phyloP scores from a whole-genome alignment of 2,888 invertebrate genomes.

The Oscheius onirici region DNA sequence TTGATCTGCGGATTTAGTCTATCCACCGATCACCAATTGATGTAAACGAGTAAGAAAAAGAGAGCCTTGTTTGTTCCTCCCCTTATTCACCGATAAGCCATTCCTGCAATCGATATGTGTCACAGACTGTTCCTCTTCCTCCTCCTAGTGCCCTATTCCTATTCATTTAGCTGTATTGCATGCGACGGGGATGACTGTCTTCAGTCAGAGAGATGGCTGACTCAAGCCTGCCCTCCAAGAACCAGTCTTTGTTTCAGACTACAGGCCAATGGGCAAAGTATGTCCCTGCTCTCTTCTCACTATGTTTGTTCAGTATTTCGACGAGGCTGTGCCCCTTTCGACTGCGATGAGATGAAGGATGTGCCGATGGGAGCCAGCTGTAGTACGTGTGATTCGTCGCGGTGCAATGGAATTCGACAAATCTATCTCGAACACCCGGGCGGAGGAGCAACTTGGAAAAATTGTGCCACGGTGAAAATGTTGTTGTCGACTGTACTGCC shows the following conservation, averaged over 20 bases:
- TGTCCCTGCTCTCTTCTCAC: neutral
- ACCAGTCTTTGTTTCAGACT: neutral
- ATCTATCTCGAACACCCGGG: neutral
- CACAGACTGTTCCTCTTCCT: neutral
- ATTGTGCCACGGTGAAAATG: neutral
- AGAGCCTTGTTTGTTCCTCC: neutral
- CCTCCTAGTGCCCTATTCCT: neutral
- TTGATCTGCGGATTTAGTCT: no score
- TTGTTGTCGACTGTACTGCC: neutral
- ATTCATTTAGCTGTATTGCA: neutral
- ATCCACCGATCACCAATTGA: no score
- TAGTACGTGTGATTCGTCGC: slow-evolving; percentile 12
- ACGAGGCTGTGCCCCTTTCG: slow-evolving; percentile 16
- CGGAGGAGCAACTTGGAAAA: slow-evolving; percentile 1
- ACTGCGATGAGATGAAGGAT: slow-evolving; percentile 6
- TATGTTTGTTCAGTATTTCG: slow-evolving; percentile 13
- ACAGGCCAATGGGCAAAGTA: neutral
- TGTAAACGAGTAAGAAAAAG: no score
- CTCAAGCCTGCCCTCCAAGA: neutral
- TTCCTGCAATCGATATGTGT: slow-evolving; percentile 9
- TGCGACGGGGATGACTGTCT: slow-evolving; percentile 23
- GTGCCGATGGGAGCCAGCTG: slow-evolving; percentile 14
- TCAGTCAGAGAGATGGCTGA: slow-evolving; percentile 6
- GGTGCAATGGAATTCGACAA: slow-evolving; percentile 9
- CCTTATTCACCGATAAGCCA: slow-evolving; percentile 8